A percentile compares a stretch with the other conserved stretches of the same genome.
Conservation (phyloP, 1,140 invertebrate species). For the Saccostrea echinata region DNA sequence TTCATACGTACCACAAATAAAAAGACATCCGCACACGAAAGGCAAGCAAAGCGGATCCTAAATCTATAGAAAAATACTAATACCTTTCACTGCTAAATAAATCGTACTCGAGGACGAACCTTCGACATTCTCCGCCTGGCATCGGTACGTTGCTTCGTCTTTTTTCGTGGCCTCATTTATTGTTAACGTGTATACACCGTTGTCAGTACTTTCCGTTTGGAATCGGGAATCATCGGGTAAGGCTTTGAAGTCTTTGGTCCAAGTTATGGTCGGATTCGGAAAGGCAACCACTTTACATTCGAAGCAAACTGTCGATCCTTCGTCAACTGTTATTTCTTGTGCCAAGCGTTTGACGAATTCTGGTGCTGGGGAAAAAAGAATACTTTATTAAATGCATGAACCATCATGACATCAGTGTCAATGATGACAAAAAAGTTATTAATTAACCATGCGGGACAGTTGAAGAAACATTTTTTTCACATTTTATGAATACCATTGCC, state of each 20-base stretch:
- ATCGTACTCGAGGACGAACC: constrained; percentile 68
- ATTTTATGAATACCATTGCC: no score
- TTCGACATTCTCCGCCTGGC: constrained; percentile 72
- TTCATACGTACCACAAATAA: constrained; percentile 19
- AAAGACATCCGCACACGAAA: constrained; percentile 22
- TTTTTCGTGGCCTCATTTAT: constrained; percentile 64
- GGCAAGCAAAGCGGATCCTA: constrained; percentile 27
- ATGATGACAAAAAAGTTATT: neutral
- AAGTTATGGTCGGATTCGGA: constrained; percentile 68
- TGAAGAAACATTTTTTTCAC: no score
- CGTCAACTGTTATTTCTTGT: constrained; percentile 68
- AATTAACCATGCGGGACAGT: no score
- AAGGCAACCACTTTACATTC: constrained; percentile 70
- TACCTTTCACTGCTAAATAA: constrained; percentile 73
- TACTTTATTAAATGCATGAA: neutral
- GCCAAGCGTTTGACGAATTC: constrained; percentile 71
- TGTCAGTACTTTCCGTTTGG: constrained; percentile 56
- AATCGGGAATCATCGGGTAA: constrained; percentile 63
- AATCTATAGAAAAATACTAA: constrained; percentile 32
- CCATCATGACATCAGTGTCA: neutral
- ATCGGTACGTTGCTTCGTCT: constrained; percentile 74
- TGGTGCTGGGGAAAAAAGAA: constrained; percentile 64
- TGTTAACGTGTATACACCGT: constrained; percentile 57
- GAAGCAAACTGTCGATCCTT: constrained; percentile 66
- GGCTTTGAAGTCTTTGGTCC: constrained; percentile 71